These are phyloP conservation scores for Paradoxurus hermaphroditus DNA, from an alignment of 2,113 vertebrate species.

Conservation along the genomic window DNA sequence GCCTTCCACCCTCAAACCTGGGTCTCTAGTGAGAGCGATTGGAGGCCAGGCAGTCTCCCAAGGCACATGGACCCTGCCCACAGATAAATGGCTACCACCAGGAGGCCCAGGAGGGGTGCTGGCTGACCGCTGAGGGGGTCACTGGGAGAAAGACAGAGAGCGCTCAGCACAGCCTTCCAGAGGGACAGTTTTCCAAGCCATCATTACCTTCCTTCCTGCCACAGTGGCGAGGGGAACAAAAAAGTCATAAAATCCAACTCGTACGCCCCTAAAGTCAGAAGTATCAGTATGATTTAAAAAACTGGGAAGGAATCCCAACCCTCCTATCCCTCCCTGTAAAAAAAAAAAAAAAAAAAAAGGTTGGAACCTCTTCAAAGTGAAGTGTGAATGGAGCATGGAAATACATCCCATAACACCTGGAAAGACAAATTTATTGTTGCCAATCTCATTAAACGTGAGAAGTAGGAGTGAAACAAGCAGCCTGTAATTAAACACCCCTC, in stretches of 20 bases:
- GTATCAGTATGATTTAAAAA: constrained; percentile 56
- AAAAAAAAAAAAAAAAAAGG: neutral
- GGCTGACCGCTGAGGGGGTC: rapidly evolving
- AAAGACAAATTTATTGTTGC: constrained; percentile 52
- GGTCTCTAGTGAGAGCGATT: neutral
- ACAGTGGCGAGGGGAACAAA: neutral
- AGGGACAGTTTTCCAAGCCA: neutral
- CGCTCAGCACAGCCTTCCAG: neutral
- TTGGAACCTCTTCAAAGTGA: constrained; percentile 60
- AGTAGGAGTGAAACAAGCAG: neutral
- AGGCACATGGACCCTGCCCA: neutral
- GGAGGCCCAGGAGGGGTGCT: rapidly evolving
- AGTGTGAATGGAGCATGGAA: constrained; percentile 22
- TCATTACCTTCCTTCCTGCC: neutral
- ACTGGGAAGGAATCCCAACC: constrained; percentile 30
- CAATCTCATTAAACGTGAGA: constrained; percentile 10
- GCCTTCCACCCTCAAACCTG: neutral
- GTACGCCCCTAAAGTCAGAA: neutral
- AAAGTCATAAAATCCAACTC: neutral
- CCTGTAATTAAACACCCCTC: neutral
- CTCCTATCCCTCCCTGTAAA: neutral
- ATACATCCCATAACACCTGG: constrained; percentile 58
- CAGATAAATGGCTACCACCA: neutral
- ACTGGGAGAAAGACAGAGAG: neutral
- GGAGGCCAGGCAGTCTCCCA: neutral